Conservation (phyloP, 1,140 invertebrate genomes). For the Teleopsis dalmanni region DNA sequence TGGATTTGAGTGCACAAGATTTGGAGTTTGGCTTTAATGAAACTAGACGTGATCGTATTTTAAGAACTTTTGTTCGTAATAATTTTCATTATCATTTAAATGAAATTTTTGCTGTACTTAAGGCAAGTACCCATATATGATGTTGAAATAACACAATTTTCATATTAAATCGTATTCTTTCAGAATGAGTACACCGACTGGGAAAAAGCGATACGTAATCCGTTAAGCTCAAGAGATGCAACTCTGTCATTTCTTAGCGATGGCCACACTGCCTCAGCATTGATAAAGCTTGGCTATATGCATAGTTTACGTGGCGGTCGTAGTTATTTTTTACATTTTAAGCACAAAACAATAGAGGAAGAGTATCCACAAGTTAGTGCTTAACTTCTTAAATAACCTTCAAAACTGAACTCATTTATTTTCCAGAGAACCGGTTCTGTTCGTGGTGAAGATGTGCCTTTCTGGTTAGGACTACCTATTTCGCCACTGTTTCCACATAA, state of each 20-base stretch:
- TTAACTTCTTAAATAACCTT: background rate
- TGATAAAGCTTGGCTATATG: constrained; percentile 70
- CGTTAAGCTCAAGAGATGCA: constrained; percentile 66
- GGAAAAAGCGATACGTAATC: constrained; percentile 71
- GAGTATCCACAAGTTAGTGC: constrained; percentile 63
- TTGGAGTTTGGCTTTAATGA: constrained; percentile 80
- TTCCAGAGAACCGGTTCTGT: constrained; percentile 65
- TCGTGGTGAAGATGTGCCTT: constrained; percentile 91
- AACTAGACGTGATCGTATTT: constrained; percentile 70
- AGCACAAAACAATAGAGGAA: constrained; percentile 66
- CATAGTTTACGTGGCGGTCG: constrained; percentile 69
- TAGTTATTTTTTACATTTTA: constrained; percentile 83
- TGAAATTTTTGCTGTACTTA: constrained; percentile 82
- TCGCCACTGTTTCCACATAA: constrained; percentile 60
- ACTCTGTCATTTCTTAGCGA: constrained; percentile 73
- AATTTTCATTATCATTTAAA: constrained; percentile 82
- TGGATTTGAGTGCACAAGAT: constrained; percentile 67
- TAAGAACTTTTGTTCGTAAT: constrained; percentile 81
- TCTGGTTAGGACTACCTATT: constrained; percentile 85
- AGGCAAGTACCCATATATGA: constrained; percentile 36
- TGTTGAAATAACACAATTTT: background rate
- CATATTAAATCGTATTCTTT: background rate
- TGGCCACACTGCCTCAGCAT: constrained; percentile 75
- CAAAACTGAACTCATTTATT: background rate
- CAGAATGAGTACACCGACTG: constrained; percentile 87